Conservation (phyloP, 2,797 vertebrate species). For the Hemibagrus guttatus region DNA sequence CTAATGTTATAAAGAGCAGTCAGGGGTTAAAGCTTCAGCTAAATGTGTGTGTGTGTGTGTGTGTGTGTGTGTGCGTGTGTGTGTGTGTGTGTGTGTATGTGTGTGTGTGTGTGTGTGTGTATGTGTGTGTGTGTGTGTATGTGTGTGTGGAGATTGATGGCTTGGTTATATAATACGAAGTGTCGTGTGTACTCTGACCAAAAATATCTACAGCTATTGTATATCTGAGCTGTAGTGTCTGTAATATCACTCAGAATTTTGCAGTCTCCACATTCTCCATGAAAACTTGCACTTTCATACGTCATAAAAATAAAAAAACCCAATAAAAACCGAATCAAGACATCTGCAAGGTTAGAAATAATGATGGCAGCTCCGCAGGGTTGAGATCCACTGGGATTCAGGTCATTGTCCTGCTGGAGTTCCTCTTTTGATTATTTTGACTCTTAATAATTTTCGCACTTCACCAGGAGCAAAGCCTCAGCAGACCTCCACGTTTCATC, state of each 20-base stretch:
- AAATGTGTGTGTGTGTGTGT: constrained; percentile 18
- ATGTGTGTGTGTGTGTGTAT: not conserved
- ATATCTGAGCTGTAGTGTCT: not conserved
- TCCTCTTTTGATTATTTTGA: not conserved
- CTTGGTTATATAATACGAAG: not conserved
- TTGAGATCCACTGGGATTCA: no score
- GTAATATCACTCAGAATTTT: not conserved
- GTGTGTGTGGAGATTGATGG: constrained; percentile 2
- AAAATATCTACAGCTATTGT: not conserved
- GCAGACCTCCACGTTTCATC: not conserved
- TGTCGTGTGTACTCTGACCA: not conserved
- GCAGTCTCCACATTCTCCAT: no score
- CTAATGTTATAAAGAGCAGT: constrained; percentile 57
- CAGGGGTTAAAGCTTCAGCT: constrained; percentile 37
- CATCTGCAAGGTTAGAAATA: no score
- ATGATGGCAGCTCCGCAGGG: no score
- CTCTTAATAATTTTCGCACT: not conserved
- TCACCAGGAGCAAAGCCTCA: not conserved
- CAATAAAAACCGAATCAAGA: no score
- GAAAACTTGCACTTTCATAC: no score
- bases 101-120: not conserved
- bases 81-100: not conserved
- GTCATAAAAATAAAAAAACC: no score
- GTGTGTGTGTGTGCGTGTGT: not conserved
- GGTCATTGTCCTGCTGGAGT: no score